Percentiles rank a stretch among this genome's conserved stretches.
Conservation (phyloP, 2,888 invertebrate genomes). For the Stegana nigrithorax region DNA sequence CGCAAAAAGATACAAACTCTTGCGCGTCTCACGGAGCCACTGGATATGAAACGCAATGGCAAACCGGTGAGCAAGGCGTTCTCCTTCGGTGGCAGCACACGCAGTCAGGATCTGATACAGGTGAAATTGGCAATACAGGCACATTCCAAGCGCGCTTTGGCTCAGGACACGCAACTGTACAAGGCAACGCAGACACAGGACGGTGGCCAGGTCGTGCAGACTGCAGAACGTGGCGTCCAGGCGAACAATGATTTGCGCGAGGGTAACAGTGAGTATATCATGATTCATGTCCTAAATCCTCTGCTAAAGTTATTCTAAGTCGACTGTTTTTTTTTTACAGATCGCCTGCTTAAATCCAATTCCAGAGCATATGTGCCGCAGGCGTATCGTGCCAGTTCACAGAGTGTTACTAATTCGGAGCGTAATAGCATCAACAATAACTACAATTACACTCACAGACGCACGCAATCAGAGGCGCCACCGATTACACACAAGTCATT, state of each 20-base stretch:
- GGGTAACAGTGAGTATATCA: conserved; percentile 51
- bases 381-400: conserved; percentile 48
- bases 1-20: conserved; percentile 76
- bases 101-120: conserved; percentile 68
- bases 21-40: conserved; percentile 70
- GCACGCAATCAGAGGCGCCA: conserved; percentile 67
- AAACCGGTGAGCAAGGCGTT: conserved; percentile 64
- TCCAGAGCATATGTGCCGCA: conserved; percentile 65
- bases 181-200: conserved; percentile 65
- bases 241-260: conserved; percentile 62
- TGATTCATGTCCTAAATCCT: not conserved
- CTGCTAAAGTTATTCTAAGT: too few species aligned
- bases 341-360: conserved; percentile 64
- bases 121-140: conserved; percentile 69
- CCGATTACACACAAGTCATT: conserved; percentile 37
- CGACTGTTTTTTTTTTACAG: conserved; percentile 35
- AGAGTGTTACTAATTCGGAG: conserved; percentile 43
- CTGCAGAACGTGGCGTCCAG: conserved; percentile 63
- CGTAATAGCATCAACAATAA: conserved; percentile 44
- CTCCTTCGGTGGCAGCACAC: conserved; percentile 65
- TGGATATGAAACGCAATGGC: conserved; percentile 62
- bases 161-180: conserved; percentile 64
- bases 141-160: conserved; percentile 65
- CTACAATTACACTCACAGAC: conserved; percentile 59
- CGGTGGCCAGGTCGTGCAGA: conserved; percentile 49